Conservation (phyloP, 2,888 invertebrate species). For the Acrobasis consociella region DNA sequence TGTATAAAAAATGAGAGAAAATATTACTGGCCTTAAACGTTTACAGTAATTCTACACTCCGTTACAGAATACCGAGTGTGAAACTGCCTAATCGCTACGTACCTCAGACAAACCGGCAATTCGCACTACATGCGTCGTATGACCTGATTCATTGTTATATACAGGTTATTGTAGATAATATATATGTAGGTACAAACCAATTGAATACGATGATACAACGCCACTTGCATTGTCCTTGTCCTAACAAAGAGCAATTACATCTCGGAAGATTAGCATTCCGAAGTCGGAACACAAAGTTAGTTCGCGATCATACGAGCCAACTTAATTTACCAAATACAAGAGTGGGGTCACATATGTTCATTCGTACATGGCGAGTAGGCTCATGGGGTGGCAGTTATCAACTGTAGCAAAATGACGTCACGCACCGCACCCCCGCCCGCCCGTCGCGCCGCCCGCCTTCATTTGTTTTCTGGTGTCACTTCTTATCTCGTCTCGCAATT, state of each 20-base stretch:
- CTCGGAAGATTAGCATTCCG: background rate
- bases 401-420: conserved; percentile 63
- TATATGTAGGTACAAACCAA: too few relatives aligned
- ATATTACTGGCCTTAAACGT: background rate
- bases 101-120: conserved; percentile 3
- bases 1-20: too few relatives aligned
- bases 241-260: conserved; percentile 2
- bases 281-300: conserved; percentile 1
- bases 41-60: background rate
- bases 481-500: conserved; percentile 82
- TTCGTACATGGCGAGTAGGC: conserved; percentile 45
- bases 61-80: background rate
- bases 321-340: conserved; percentile 26
- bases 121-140: background rate
- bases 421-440: conserved; percentile 38
- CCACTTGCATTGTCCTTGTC: background rate
- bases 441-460: conserved; percentile 61
- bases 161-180: too few relatives aligned
- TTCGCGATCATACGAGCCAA: conserved; percentile 10
- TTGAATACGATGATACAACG: background rate
- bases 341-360: conserved; percentile 41
- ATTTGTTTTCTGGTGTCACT: conserved; percentile 83
- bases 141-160: background rate
- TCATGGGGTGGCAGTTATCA: conserved; percentile 46
- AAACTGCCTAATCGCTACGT: background rate